Base-by-base conservation (phyloP, 2,888 invertebrate species). In the Machimus rusticus region DNA sequence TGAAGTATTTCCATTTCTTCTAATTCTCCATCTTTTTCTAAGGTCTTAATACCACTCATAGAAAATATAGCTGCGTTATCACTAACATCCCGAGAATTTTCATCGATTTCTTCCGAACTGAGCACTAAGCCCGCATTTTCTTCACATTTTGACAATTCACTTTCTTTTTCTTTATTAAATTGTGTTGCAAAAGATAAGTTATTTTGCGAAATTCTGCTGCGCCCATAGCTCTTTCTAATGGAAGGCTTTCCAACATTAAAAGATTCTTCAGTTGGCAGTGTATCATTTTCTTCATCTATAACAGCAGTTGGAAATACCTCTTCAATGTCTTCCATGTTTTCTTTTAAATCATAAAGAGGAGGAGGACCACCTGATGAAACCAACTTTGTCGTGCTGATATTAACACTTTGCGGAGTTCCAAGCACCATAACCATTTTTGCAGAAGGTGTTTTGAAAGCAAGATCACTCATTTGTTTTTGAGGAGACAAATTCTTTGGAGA, bases 401-500 rank as follows among this genome's bases (percentile, higher is more conserved):
- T 89, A 0, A 91, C 90, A 89, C 92, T 92, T 4, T 91, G 90
- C 0, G 92, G 92, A 0, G 91, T 57, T 43, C 89, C 90, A 5
- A 91, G 90, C 74, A 92, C 90, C 92, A 92, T 92, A 0, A 91
- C 88, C 85, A 91, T 90, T 88, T 90, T 91, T 14, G 91, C 91
- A 31, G 91, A 90, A 14, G 92, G 92, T 14, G 92, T 92, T 76
- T 91, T 92, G 16, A 92, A 90, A 76, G 90, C 90, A 78, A 89
- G 82, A 14, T 91, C 91, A 46, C 76, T 23, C 6, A 57, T 9
- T 57, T 57, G 57, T 23, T 57, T 57, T 19, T 5, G 76, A 51
- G 77, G 74, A 57, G 23, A 37, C 5, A 57, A 74, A n/a, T 81
- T 78, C 12, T 31, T 31, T 2, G 79, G 79, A 28, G 23, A 43